Base-by-base conservation (phyloP, 2,113 vertebrate species). In the Atherinomorus stipes region DNA sequence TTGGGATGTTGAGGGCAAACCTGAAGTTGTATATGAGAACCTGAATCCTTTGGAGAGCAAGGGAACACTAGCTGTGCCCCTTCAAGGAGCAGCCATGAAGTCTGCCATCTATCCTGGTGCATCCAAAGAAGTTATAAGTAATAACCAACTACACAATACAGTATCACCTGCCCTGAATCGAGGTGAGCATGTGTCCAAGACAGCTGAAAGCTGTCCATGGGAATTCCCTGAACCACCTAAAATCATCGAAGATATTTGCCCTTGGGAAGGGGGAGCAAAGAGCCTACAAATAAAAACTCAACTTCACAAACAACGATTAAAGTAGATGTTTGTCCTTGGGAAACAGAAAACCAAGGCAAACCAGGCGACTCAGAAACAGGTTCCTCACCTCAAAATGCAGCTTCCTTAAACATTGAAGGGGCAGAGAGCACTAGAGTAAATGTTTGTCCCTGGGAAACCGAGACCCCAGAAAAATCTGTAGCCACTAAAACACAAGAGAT, bases 11-110 rank as follows among this genome's bases (percentile, higher is more conserved):
- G 84, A 87, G 38, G 84, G 90, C 9, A 81, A 88, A 21, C 65
- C 62, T 52, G 84, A 90, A 57, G 61, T 44, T 62, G 80, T 89
- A 9, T 91, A 90, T 62, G 85, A 91, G 85, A 91, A 93, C 64
- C 22, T 90, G 21, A 89, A 59, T 72, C 78, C 82, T 37, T 12
- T 66, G 44, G 68, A 80, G 13, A 56, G 37, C 9, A 90, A 77
- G n/a, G 75, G 66, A 62, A 28, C 78, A 0, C 74, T 89, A 50
- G 50, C 40, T 1, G 85, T 86, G 7, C 88, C 85, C 18, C 4
- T 34, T 68, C 44, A 2, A 37, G 83, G 79, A 21, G 81, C 85
- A 53, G 61, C 64, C 38, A 54, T 78, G 19, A 87, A 78, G 76
- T 2, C 69, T 47, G 70, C 73, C 1, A 12, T 89, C 28, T 78